Conservation (phyloP, 92 coral and sea anemone genomes). For the Desmophyllum pertusum region DNA sequence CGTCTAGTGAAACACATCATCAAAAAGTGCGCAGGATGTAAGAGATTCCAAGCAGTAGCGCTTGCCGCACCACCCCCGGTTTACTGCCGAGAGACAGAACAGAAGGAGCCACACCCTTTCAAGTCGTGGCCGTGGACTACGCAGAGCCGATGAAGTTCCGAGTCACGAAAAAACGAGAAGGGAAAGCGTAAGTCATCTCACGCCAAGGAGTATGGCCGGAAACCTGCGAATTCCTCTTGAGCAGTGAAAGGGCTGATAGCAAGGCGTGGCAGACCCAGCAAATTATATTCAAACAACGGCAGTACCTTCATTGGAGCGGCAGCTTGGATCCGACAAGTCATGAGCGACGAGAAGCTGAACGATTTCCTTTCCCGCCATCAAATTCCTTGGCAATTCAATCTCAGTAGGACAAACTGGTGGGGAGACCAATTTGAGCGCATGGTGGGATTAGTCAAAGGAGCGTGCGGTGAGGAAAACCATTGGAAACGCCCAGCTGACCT, state of each 20-base stretch:
- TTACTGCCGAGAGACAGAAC: slow-evolving; percentile 29
- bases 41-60: slow-evolving; percentile 19
- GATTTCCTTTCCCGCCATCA: not conserved
- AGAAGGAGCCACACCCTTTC: slow-evolving; percentile 25
- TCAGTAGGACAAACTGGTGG: slow-evolving; percentile 30
- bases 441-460: slow-evolving; percentile 21
- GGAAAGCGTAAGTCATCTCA: not conserved
- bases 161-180: not conserved
- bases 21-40: slow-evolving; percentile 20
- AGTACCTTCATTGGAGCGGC: slow-evolving; percentile 5
- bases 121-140: slow-evolving; percentile 35
- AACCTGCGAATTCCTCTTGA: slow-evolving; percentile 13
- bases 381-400: not conserved
- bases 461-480: slow-evolving; percentile 26
- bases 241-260: slow-evolving; percentile 25
- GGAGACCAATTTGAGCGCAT: slow-evolving; percentile 36
- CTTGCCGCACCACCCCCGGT: slow-evolving; percentile 40
- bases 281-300: slow-evolving; percentile 20
- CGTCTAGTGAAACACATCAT: slow-evolving; percentile 3
- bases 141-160: slow-evolving; percentile 38
- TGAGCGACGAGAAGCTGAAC: slow-evolving; percentile 8
- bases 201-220: slow-evolving; percentile 9
- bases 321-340: not conserved
- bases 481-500: slow-evolving; percentile 9
- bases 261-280: slow-evolving; percentile 9